phyloP scores from a whole-genome alignment of 2,797 vertebrate genomes.

The Cuniculus paca region DNA sequence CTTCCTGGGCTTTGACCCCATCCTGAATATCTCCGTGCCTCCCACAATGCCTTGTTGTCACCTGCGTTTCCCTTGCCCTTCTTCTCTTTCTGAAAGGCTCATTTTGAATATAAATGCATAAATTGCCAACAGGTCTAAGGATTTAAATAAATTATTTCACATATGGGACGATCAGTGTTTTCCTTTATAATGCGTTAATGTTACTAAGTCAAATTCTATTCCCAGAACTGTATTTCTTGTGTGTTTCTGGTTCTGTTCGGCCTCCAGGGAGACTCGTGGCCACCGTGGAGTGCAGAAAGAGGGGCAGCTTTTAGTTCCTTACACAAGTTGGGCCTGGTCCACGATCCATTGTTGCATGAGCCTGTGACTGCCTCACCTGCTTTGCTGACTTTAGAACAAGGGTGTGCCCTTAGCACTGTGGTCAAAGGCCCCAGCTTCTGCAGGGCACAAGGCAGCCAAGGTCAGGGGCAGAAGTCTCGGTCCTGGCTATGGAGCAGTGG shows the following conservation, averaged over 20 bases:
- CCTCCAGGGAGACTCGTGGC: not conserved
- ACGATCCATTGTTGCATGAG: fast-evolving
- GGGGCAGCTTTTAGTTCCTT: not conserved
- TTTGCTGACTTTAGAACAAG: not conserved
- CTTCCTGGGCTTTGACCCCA: not conserved
- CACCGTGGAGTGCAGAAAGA: not conserved
- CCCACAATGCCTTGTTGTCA: not conserved
- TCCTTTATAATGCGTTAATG: not conserved
- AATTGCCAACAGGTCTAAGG: not conserved
- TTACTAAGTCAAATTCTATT: not conserved
- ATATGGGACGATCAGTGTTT: not conserved
- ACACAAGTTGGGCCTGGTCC: not conserved
- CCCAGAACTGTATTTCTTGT: not conserved
- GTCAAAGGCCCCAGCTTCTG: not conserved
- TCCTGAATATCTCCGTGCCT: not conserved
- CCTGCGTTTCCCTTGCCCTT: not conserved
- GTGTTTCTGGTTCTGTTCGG: not conserved
- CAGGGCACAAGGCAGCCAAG: not conserved
- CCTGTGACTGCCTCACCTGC: not conserved
- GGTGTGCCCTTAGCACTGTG: not conserved
- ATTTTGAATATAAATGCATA: not conserved
- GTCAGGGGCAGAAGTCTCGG: not conserved
- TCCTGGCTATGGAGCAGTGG: not conserved
- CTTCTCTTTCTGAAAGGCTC: not conserved
- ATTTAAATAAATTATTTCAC: not conserved